Evolutionary conservation across 1,140 invertebrate genomes (phyloP), one percentile per base, ranked within the genome.

Genomic region (Zaprionus davidi): DNA sequence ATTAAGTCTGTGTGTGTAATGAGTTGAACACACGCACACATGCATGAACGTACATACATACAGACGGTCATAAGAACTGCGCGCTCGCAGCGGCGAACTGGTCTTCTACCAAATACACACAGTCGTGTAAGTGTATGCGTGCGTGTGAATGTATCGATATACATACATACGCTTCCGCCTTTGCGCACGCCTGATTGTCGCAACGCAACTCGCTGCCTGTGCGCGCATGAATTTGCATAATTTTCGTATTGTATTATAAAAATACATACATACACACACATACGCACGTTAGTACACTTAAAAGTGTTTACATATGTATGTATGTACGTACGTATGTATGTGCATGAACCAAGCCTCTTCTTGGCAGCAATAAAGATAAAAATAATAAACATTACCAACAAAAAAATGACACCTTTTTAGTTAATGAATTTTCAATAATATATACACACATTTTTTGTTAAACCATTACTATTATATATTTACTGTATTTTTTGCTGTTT

Each of bases 151-250:
- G 63, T 55, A 65, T 64, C 15, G 28, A 55, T 55, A 51, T 65
- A 65, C 53, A 51, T 65, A 65, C 64, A 44, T 76, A 78, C 71
- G 84, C 84, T 87, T 87, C 82, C 68, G 82, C 71, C 78, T 85
- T 84, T 76, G 85, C 78, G 75, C 71, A 77, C 71, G 71, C 71
- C 68, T 59, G 56, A 55, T 76, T 62, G 36, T 36, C 24, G 56
- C 70, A 62, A 67, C 46, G 57, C 72, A 68, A 71, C 64, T 72
- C 55, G 67, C 71, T 70, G 69, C 26, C 53, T 53, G 59, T 78
- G 77, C 74, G 67, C 68, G 67, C 68, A 88, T 90, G 81, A 87
- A 87, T 87, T 90, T 87, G 84, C 84, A 87, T 87, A 87, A 90
- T 81, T 88, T 46, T 88, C 49, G 59, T 74, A 38, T 81, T 66